phyloP scores from a whole-genome alignment of 2,797 vertebrate species.

The Dallia pectoralis region DNA sequence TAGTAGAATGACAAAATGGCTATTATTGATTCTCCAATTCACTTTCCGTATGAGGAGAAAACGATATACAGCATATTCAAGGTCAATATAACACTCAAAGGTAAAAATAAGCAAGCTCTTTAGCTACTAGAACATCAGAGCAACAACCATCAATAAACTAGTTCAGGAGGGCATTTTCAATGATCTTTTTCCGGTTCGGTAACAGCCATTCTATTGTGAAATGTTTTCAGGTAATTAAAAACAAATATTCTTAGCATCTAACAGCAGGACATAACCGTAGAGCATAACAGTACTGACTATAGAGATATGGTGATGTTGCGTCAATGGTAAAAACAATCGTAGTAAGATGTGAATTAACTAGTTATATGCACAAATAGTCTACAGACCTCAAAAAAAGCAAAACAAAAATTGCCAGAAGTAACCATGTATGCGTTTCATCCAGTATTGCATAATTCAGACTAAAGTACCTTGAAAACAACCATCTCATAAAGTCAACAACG shows the following conservation, averaged over 20 bases:
- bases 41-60: conserved; percentile 65
- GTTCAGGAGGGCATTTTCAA: conserved; percentile 1
- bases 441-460: background rate
- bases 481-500: background rate
- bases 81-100: conserved; percentile 54
- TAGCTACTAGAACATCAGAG: conserved; percentile 46
- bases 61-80: conserved; percentile 66
- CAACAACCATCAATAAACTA: conserved; percentile 55
- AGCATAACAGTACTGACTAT: conserved; percentile 24
- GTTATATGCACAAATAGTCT: no score
- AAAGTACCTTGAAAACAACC: background rate
- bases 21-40: conserved; percentile 67
- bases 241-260: conserved; percentile 33
- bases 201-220: background rate
- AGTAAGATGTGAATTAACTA: no score
- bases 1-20: conserved; percentile 69
- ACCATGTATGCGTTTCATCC: background rate
- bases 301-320: conserved; percentile 3
- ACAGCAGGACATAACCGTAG: conserved; percentile 10
- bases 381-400: background rate
- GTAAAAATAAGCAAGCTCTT: conserved; percentile 36
- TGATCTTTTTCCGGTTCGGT: conserved; percentile 14
- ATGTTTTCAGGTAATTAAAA: conserved; percentile 31
- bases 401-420: background rate
- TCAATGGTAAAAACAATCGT: background rate